Base-by-base conservation (phyloP, 2,797 vertebrate genomes). In the Simalia tracyae region DNA sequence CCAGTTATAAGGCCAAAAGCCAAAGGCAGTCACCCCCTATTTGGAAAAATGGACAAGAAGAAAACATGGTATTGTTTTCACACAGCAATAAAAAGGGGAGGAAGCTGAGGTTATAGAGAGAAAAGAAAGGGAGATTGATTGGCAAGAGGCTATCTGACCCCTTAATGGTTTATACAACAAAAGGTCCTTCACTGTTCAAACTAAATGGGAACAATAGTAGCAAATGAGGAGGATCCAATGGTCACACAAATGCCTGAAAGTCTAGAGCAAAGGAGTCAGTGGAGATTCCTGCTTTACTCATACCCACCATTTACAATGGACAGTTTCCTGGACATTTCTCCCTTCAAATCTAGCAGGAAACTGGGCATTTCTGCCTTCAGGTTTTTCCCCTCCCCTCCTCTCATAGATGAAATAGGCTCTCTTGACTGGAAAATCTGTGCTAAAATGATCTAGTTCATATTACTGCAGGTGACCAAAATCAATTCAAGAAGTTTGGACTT, bases 1-100 rank as follows among this genome's bases (percentile, higher is more conserved):
- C 94, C 94, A 95, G 94, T 96, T 96, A 72, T 95, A 96, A 94
- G 96, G 96, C 93, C 95, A 93, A 96, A 92, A 95, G 96, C 95
- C 94, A 96, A 95, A 95, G 86, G 93, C 96, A 96, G 91, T 15
- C 15, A 4, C 87, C 88, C 88, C 88, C 91, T 91, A 91, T 95
- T 94, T 94, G 93, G 90, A 86, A 60, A 56, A 93, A 95, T 36
- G 94, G 91, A 46, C 81, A 92, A 0, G 91, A 95, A 97, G 95
- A 97, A 97, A 96, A 96, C 94, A 94, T 95, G 92, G 94, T 94
- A 95, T 96, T 97, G 96, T 97, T 2, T 19, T 0, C 0, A 57
- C 59, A 28, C 0, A 11, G 42, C 57, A 36, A 5, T 64, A 54
- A 46, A 54, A 56, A n/a, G 42, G 68, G 17, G 17, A 84, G 84